Evolutionary conservation across 2,113 vertebrate genomes (phyloP).

Genomic region (Plotosus lineatus): DNA sequence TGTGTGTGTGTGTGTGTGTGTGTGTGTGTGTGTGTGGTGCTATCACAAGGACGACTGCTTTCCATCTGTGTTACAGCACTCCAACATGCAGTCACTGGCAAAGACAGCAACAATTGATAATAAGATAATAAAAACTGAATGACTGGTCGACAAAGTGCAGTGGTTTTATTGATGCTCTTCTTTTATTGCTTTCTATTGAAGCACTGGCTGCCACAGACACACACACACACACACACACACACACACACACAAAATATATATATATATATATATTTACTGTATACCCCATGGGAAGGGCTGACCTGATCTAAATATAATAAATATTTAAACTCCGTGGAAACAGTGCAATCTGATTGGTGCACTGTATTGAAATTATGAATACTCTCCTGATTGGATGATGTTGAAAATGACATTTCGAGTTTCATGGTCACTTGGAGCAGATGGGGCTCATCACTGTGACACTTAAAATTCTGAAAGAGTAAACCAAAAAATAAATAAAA

Average conservation of each 20-base stretch:
- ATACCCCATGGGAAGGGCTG: too few relatives aligned
- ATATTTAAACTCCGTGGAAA: too few relatives aligned
- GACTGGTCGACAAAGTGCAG: constrained; percentile 4
- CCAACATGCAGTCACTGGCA: neutral
- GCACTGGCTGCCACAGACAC: neutral
- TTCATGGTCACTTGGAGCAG: too few relatives aligned
- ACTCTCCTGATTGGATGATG: too few relatives aligned
- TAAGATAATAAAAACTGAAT: constrained; percentile 27
- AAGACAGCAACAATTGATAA: constrained; percentile 4
- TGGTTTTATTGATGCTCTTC: constrained; percentile 27
- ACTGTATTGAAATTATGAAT: too few relatives aligned
- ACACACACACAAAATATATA: neutral
- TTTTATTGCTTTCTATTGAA: constrained; percentile 15
- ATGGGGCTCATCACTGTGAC: too few relatives aligned
- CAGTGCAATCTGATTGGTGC: too few relatives aligned
- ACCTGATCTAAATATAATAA: too few relatives aligned
- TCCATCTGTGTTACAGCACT: constrained; percentile 29
- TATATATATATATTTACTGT: too few relatives aligned
- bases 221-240: neutral
- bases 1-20: constrained; percentile 1
- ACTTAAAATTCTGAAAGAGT: too few relatives aligned
- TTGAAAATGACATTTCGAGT: too few relatives aligned
- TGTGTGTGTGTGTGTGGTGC: neutral
- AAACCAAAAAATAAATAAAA: too few relatives aligned
- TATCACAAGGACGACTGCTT: constrained; percentile 23